Evolutionary conservation across 2,113 vertebrate species (phyloP).

Genomic region (Python bivittatus): DNA sequence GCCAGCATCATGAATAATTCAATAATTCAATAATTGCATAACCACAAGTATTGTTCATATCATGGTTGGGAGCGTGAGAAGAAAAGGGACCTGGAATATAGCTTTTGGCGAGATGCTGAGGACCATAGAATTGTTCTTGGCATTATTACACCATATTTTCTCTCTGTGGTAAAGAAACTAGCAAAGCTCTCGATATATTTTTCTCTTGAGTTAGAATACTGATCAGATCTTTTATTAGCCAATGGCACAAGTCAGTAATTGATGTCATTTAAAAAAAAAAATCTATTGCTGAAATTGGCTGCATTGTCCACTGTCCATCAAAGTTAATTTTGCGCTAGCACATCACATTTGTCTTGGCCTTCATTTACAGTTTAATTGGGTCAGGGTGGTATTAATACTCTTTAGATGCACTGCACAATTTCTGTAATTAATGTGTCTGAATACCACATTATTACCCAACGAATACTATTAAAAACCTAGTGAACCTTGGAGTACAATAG

Average conservation of each 20-base stretch:
- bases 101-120: no score
- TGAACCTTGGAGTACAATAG: slow-evolving; percentile 6
- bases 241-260: background rate
- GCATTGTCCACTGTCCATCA: background rate
- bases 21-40: no score
- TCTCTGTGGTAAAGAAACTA: background rate
- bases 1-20: no score
- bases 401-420: background rate
- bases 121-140: background rate
- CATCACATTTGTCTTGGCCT: background rate
- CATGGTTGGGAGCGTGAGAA: no score
- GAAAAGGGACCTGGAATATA: no score
- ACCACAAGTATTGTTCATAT: no score
- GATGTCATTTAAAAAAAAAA: background rate
- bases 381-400: background rate
- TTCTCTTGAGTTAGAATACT: no score
- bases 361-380: background rate
- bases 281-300: background rate
- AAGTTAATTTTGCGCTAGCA: background rate
- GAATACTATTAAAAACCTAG: background rate
- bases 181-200: background rate
- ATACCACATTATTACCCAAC: slow-evolving; percentile 3
- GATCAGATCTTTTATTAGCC: background rate
- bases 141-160: background rate
- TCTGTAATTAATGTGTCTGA: background rate